Evolutionary conservation across 2,797 vertebrate genomes (phyloP).

Genomic region (Falco berigora): DNA sequence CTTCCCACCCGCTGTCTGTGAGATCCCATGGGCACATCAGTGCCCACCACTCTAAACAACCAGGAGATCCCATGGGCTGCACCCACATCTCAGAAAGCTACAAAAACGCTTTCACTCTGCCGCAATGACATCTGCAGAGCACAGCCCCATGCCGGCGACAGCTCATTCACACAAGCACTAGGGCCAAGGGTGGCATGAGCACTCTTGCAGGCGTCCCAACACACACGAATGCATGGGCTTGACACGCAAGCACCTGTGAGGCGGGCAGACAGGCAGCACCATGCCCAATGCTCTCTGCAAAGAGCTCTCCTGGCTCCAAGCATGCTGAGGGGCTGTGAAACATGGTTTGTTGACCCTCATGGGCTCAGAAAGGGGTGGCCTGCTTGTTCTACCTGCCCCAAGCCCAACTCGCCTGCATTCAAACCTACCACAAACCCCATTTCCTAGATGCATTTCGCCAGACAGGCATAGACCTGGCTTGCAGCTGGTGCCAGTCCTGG

Average conservation of each 20-base stretch:
- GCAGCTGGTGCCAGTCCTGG: not conserved
- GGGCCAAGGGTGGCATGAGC: not conserved
- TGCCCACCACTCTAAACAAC: rapidly evolving
- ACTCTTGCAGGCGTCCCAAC: rapidly evolving
- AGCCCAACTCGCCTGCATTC: not conserved
- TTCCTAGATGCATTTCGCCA: not conserved
- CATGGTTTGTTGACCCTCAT: not conserved
- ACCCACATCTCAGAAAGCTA: rapidly evolving
- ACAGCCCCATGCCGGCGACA: not conserved
- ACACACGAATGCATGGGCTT: not conserved
- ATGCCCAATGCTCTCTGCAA: not conserved
- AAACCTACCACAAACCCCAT: not conserved
- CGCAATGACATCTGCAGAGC: not conserved
- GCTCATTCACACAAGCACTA: rapidly evolving
- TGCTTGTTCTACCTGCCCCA: not conserved
- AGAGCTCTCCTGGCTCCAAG: not conserved
- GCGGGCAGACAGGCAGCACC: rapidly evolving
- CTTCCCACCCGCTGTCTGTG: rapidly evolving
- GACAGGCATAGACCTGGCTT: not conserved
- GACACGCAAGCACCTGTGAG: not conserved
- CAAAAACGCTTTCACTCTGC: not conserved
- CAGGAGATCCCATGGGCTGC: rapidly evolving
- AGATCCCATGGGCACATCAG: not conserved
- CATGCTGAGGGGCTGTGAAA: not conserved
- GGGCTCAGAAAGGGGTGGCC: not conserved